These are phyloP conservation scores for Hycleus phaleratus DNA, from an alignment of 1,140 invertebrate species.

Conservation along the genomic window DNA sequence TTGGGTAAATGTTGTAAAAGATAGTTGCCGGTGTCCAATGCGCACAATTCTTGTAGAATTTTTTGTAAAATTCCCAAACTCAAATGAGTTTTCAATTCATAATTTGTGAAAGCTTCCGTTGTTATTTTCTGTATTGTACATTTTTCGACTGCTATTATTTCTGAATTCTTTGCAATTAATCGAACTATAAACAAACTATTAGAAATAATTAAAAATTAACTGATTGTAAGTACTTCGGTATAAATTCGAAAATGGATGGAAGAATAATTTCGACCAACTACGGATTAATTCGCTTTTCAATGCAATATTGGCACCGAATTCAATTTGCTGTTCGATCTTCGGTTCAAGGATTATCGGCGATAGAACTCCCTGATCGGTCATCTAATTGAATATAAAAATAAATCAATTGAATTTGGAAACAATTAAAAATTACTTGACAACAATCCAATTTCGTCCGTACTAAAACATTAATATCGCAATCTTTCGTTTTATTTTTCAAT, in stretches of 20 bases:
- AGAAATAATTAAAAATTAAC: too few relatives aligned
- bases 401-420: background rate
- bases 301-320: slow-evolving; percentile 41
- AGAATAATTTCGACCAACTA: slow-evolving; percentile 43
- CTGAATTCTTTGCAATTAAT: slow-evolving; percentile 28
- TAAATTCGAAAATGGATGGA: slow-evolving; percentile 41
- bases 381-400: slow-evolving; percentile 17
- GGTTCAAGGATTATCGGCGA: slow-evolving; percentile 36
- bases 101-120: slow-evolving; percentile 38
- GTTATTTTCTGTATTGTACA: slow-evolving; percentile 36
- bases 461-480: slow-evolving; percentile 40
- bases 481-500: slow-evolving; percentile 37
- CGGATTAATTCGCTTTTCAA: slow-evolving; percentile 40
- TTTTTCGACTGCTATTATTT: slow-evolving; percentile 42
- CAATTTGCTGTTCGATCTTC: slow-evolving; percentile 45
- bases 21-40: slow-evolving; percentile 39
- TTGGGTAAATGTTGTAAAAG: slow-evolving; percentile 40
- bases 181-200: slow-evolving; percentile 36
- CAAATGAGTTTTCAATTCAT: slow-evolving; percentile 36
- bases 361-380: slow-evolving; percentile 19
- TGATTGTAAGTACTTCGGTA: slow-evolving; percentile 38
- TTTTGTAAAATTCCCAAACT: slow-evolving; percentile 39
- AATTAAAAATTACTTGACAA: slow-evolving; percentile 34
- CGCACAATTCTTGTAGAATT: slow-evolving; percentile 35
- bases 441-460: slow-evolving; percentile 43